Conservation (phyloP, 2,888 invertebrate genomes). For the Sclerodermus sp. region DNA sequence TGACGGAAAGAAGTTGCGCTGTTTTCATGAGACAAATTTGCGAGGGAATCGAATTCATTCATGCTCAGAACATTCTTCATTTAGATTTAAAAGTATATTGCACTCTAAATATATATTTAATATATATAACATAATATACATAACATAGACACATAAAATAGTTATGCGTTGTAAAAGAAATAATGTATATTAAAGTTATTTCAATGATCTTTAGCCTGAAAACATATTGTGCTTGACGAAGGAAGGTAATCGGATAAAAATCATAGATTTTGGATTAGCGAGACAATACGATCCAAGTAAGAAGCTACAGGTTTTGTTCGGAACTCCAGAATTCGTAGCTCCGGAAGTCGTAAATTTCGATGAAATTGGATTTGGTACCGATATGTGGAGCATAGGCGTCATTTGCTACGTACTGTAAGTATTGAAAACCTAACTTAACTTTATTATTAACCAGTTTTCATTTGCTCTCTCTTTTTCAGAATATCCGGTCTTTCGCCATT, state of each 20-base stretch:
- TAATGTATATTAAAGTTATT: conserved; percentile 11
- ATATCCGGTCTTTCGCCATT: conserved; percentile 96
- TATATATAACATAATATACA: not conserved
- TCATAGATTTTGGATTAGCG: conserved; percentile 97
- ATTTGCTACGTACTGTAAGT: conserved; percentile 98
- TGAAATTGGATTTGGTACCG: conserved; percentile 91
- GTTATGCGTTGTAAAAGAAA: not conserved
- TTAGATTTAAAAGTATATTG: conserved; percentile 88
- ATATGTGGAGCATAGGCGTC: conserved; percentile 99
- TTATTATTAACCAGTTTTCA: no score
- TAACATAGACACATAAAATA: not conserved
- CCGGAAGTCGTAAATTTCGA: conserved; percentile 99
- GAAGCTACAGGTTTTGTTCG: conserved; percentile 91
- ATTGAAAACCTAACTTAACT: not conserved
- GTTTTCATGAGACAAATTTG: conserved; percentile 98
- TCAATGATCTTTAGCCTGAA: conserved; percentile 94
- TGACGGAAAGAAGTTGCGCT: conserved; percentile 95
- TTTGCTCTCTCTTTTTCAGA: conserved; percentile 60
- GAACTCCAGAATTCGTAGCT: conserved; percentile 98
- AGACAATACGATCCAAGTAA: conserved; percentile 88
- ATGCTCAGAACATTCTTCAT: conserved; percentile 92
- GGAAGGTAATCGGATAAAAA: conserved; percentile 96
- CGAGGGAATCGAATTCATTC: conserved; percentile 97
- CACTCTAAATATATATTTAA: not conserved
- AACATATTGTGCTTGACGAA: conserved; percentile 96